Percentiles rank a stretch among this genome's conserved stretches.
Evolutionary conservation across 2,113 vertebrate genomes (phyloP).

Genomic region (Cyprinodon tularosa): DNA sequence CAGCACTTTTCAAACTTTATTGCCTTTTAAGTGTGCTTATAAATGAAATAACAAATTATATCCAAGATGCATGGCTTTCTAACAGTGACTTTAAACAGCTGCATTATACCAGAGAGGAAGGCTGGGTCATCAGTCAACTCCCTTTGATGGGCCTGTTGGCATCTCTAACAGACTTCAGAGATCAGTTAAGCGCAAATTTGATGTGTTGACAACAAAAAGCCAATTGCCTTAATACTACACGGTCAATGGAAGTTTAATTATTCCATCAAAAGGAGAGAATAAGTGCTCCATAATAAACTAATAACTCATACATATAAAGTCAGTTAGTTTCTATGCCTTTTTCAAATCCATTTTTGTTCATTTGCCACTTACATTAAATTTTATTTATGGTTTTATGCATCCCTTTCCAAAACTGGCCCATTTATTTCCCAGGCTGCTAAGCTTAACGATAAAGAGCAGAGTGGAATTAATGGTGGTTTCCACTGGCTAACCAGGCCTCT

Average conservation of each 20-base stretch:
- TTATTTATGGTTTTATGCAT: constrained; percentile 55
- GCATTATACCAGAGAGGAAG: constrained; percentile 6
- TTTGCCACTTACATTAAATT: constrained; percentile 63
- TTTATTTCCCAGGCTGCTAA: constrained; percentile 70
- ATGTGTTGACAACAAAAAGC: constrained; percentile 63
- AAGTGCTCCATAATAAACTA: constrained; percentile 19
- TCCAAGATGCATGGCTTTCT: background rate
- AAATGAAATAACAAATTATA: no score
- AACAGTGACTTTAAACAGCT: no score
- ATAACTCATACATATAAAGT: constrained; percentile 23
- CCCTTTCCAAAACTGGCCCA: constrained; percentile 65
- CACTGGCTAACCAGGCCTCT: constrained; percentile 54
- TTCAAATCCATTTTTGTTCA: constrained; percentile 57
- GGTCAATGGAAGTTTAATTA: constrained; percentile 55
- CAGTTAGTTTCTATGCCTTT: constrained; percentile 27
- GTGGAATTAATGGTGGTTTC: constrained; percentile 70
- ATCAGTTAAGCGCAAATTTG: constrained; percentile 49
- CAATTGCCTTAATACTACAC: constrained; percentile 60
- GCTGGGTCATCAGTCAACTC: constrained; percentile 49
- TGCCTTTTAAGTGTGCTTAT: no score
- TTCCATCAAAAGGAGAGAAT: constrained; percentile 28
- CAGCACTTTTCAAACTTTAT: no score
- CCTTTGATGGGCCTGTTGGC: constrained; percentile 56
- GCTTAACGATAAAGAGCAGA: constrained; percentile 64
- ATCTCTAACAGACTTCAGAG: constrained; percentile 38